Evolutionary conservation across 2,888 invertebrate genomes (phyloP).

Genomic region (Globia sparganii): DNA sequence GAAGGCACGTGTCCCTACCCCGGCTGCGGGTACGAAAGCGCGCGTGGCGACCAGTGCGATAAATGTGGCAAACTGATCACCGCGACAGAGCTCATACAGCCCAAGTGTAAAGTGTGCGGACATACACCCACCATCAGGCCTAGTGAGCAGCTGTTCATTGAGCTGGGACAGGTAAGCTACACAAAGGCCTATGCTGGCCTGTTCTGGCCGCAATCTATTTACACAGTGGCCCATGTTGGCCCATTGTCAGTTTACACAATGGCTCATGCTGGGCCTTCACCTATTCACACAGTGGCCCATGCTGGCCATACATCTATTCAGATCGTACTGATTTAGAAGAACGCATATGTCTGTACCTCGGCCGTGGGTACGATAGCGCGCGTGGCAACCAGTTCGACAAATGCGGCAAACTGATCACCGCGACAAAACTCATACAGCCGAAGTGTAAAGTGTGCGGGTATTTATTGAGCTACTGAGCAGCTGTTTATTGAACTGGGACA

Average conservation of each 20-base stretch:
- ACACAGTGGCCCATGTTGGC: background rate
- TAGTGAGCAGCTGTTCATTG: conserved; percentile 98
- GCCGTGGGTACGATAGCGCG: conserved; percentile 97
- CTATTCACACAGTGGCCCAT: background rate
- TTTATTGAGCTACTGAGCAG: too few relatives aligned
- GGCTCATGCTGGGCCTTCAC: background rate
- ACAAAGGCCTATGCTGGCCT: background rate
- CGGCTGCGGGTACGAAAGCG: conserved; percentile 97
- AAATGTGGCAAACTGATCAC: conserved; percentile 98
- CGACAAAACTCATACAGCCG: too few relatives aligned
- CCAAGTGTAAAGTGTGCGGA: conserved; percentile 96
- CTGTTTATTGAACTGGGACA: conserved; percentile 98
- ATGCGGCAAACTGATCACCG: conserved; percentile 98
- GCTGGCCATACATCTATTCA: background rate
- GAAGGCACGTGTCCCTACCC: conserved; percentile 98
- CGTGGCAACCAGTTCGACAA: conserved; percentile 99
- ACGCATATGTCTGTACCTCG: conserved; percentile 96
- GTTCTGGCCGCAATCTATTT: background rate
- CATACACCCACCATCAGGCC: conserved; percentile 92
- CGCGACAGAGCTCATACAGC: conserved; percentile 95
- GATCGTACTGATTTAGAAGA: conserved; percentile 83
- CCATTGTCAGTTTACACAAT: background rate
- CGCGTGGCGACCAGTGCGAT: conserved; percentile 99
- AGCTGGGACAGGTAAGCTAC: conserved; percentile 94
- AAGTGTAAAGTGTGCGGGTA: too few relatives aligned